A percentile compares a stretch with the other conserved stretches of the same genome.
phyloP scores from a whole-genome alignment of 2,113 vertebrate species.

The Carollia perspicillata region DNA sequence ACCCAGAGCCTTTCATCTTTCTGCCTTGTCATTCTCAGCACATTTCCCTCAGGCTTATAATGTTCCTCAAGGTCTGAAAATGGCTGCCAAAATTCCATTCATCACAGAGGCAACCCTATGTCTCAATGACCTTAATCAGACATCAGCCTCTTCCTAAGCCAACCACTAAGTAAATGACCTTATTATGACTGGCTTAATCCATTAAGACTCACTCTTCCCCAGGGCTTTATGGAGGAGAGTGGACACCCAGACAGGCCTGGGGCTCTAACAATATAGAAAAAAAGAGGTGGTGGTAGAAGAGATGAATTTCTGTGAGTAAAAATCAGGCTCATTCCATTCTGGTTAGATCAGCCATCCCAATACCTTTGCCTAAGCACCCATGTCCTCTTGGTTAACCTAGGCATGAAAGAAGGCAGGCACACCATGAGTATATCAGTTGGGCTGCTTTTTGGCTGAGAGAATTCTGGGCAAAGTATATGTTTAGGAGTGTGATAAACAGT shows the following conservation, averaged over 20 bases:
- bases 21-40: background rate
- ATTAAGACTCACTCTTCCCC: background rate
- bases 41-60: background rate
- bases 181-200: background rate
- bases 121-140: background rate
- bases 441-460: background rate
- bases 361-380: background rate
- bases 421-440: too few species aligned
- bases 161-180: background rate
- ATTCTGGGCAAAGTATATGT: background rate
- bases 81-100: background rate
- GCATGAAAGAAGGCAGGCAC: fast-evolving
- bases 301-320: background rate
- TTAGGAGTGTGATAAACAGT: background rate
- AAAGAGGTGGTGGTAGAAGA: too few species aligned
- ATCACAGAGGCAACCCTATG: background rate
- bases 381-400: background rate
- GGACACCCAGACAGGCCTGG: too few species aligned
- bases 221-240: background rate
- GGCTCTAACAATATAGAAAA: background rate
- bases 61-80: background rate
- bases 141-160: background rate
- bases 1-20: background rate
- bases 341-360: background rate
- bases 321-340: background rate